These are phyloP conservation scores for Aquatica leii DNA, from an alignment of 2,888 invertebrate species.

Conservation along the genomic window DNA sequence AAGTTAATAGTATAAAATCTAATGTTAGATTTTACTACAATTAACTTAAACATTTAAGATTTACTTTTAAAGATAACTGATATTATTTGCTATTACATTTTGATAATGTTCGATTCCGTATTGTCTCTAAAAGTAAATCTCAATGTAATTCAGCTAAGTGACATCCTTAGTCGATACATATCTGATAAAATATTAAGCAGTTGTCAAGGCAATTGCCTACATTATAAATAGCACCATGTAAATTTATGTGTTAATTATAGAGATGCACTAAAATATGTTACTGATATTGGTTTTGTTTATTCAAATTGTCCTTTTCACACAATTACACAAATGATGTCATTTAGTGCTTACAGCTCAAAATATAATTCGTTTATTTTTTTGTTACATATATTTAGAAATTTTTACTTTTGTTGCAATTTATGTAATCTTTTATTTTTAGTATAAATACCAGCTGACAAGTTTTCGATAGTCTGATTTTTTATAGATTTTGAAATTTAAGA, in stretches of 20 bases:
- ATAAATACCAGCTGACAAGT: too few species aligned
- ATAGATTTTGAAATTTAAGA: too few species aligned
- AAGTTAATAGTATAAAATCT: not conserved
- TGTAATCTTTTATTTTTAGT: too few species aligned
- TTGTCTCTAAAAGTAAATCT: slow-evolving; percentile 19
- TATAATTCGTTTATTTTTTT: too few species aligned
- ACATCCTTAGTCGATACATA: slow-evolving; percentile 58
- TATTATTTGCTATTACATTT: not conserved
- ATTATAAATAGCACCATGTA: slow-evolving; percentile 39
- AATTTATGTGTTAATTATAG: slow-evolving; percentile 45
- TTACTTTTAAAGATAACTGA: not conserved
- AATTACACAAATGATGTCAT: too few species aligned
- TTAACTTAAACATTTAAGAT: not conserved
- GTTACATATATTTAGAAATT: too few species aligned
- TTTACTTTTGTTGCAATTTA: too few species aligned
- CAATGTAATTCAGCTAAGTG: slow-evolving; percentile 46
- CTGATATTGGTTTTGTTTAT: slow-evolving; percentile 15
- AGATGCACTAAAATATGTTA: slow-evolving; percentile 46
- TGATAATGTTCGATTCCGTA: slow-evolving; percentile 18
- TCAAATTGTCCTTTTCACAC: not conserved
- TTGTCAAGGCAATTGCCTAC: slow-evolving; percentile 30
- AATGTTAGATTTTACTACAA: slow-evolving; percentile 1
- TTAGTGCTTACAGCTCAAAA: too few species aligned
- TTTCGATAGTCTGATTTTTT: too few species aligned
- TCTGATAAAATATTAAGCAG: slow-evolving; percentile 44